A percentile compares a stretch with the other conserved stretches of the same genome.
Conservation (phyloP, 2,113 vertebrate genomes). For the Clinocottus analis region DNA sequence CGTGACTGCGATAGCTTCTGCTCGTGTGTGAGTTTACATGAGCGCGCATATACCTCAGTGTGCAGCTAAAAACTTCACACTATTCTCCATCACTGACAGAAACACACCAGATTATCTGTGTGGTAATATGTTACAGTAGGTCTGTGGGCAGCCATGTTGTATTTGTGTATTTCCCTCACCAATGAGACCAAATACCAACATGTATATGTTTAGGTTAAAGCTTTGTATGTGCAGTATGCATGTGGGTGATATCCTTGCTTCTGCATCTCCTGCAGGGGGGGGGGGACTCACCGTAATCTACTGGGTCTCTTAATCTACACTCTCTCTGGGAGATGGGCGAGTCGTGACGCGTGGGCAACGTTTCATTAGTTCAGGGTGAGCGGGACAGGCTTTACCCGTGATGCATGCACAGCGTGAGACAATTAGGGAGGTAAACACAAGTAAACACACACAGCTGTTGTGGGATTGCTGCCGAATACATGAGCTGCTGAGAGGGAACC, state of each 20-base stretch:
- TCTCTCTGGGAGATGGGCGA: conserved; percentile 30
- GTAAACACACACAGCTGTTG: conserved; percentile 82
- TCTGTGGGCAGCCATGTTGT: not conserved
- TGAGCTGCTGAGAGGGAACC: conserved; percentile 32
- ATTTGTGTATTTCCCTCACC: conserved; percentile 1
- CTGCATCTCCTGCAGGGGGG: conserved; percentile 40
- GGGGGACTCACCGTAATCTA: conserved; percentile 39
- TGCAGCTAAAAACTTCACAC: conserved; percentile 29
- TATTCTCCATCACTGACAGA: not conserved
- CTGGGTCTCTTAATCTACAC: conserved; percentile 20
- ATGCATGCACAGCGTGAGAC: conserved; percentile 70
- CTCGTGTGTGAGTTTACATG: not conserved
- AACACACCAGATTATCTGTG: not conserved
- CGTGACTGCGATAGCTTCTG: conserved; percentile 43
- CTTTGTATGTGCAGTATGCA: conserved; percentile 2
- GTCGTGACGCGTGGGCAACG: conserved; percentile 43
- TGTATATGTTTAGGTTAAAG: conserved; percentile 4
- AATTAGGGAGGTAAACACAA: conserved; percentile 78
- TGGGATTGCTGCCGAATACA: conserved; percentile 59
- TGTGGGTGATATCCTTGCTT: not conserved
- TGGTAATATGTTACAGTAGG: not conserved
- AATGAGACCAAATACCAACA: conserved; percentile 18
- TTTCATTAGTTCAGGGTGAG: conserved; percentile 76
- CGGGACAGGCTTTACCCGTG: conserved; percentile 55
- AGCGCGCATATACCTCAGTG: not conserved